phyloP scores from a whole-genome alignment of 2,113 vertebrate genomes.

The Chloebia gouldiae region DNA sequence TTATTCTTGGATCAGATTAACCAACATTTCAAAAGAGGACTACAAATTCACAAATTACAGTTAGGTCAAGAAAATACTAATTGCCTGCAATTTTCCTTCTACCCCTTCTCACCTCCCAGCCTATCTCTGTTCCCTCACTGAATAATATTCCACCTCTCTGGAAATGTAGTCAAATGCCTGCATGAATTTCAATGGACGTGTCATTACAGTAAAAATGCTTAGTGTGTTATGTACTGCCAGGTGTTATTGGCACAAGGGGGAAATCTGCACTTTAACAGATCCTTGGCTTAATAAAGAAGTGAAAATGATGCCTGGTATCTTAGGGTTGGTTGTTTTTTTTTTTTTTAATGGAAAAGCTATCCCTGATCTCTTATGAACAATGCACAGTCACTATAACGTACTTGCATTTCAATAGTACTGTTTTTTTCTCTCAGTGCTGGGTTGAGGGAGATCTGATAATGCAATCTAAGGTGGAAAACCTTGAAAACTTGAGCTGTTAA shows the following conservation, averaged over 20 bases:
- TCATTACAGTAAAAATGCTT: constrained; percentile 1
- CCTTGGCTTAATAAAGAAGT: constrained; percentile 39
- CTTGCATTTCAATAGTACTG: constrained; percentile 12
- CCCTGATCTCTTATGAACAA: constrained; percentile 5
- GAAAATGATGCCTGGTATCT: constrained; percentile 46
- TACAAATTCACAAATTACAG: constrained; percentile 10
- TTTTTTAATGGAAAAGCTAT: not conserved
- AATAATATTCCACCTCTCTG: constrained; percentile 17
- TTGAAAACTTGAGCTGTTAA: constrained; percentile 8
- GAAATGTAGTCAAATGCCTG: not conserved
- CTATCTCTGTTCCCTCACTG: not conserved
- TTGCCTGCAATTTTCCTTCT: constrained; percentile 17
- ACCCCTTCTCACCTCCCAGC: not conserved
- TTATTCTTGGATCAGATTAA: not conserved
- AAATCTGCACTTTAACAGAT: constrained; percentile 32
- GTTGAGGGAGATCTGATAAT: constrained; percentile 10
- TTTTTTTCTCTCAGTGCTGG: not conserved
- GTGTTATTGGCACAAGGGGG: not conserved
- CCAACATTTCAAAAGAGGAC: not conserved
- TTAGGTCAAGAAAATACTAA: constrained; percentile 43
- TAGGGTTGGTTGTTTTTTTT: not conserved
- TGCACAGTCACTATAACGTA: not conserved
- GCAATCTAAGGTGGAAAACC: not conserved
- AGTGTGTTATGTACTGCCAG: not conserved
- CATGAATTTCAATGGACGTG: constrained; percentile 6